Percentiles rank a stretch among this genome's conserved stretches.
Conservation (phyloP, 2,113 vertebrate species). For the Eira barbara region DNA sequence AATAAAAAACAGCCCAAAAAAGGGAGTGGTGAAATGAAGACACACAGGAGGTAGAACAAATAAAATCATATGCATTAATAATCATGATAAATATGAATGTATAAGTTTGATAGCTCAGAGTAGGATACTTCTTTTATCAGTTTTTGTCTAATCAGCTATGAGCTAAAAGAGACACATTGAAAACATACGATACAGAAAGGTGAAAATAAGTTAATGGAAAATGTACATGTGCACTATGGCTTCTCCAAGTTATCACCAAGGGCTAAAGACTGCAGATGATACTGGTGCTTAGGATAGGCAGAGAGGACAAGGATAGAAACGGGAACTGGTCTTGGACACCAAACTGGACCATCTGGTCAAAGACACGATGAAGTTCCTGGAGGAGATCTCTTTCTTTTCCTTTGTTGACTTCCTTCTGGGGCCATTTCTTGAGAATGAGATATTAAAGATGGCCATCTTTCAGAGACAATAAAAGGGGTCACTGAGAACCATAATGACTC, state of each 20-base stretch:
- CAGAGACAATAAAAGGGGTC: neutral
- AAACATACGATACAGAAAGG: neutral
- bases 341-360: neutral
- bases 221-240: neutral
- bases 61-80: neutral
- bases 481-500: neutral
- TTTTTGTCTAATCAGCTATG: neutral
- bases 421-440: neutral
- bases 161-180: neutral
- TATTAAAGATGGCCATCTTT: neutral
- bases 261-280: neutral
- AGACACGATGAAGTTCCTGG: neutral
- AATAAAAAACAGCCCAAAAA: neutral
- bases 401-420: neutral
- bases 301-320: neutral
- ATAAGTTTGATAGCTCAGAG: neutral
- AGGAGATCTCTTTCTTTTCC: neutral
- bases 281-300: neutral
- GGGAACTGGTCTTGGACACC: neutral
- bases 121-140: neutral
- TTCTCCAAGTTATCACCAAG: neutral
- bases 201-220: neutral
- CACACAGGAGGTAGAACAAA: neutral
- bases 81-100: neutral
- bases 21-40: neutral